A percentile compares a stretch with the other conserved stretches of the same genome.
Evolutionary conservation across 2,888 invertebrate species (phyloP).

Genomic region (Agrotis ipsilon): DNA sequence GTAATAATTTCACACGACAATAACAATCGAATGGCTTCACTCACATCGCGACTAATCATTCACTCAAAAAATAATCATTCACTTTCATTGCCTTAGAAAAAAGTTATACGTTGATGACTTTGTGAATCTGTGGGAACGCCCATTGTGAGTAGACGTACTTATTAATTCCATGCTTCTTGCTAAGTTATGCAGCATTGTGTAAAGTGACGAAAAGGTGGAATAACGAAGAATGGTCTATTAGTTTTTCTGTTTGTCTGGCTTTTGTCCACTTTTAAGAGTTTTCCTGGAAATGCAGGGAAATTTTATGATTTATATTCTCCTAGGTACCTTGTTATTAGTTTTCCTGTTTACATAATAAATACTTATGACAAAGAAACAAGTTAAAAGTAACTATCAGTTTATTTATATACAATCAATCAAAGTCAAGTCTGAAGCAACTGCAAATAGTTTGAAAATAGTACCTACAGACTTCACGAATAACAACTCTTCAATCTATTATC

Average conservation of each 20-base stretch:
- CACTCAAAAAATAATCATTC: conserved; percentile 61
- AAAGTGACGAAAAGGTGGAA: conserved; percentile 30
- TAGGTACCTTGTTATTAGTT: no score
- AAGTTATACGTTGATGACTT: conserved; percentile 52
- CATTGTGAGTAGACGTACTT: conserved; percentile 52
- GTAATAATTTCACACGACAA: conserved; percentile 66
- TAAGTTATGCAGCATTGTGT: conserved; percentile 57
- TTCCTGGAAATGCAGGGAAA: conserved; percentile 14
- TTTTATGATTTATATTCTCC: no score
- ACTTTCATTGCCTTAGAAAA: conserved; percentile 71
- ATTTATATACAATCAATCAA: background rate
- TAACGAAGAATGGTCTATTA: conserved; percentile 20
- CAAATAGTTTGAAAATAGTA: background rate
- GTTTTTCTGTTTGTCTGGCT: conserved; percentile 23
- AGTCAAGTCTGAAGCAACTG: background rate
- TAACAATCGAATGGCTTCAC: conserved; percentile 67
- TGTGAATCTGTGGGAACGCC: conserved; percentile 45
- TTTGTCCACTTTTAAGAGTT: conserved; percentile 8
- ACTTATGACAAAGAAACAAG: no score
- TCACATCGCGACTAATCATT: conserved; percentile 64
- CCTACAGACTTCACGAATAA: conserved; percentile 7
- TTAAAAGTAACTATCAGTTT: background rate
- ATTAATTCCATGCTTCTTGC: conserved; percentile 27
- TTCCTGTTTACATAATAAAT: no score
- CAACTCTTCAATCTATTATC: background rate